Evolutionary conservation across 2,797 vertebrate species (phyloP).

Genomic region (Todus mexicanus): DNA sequence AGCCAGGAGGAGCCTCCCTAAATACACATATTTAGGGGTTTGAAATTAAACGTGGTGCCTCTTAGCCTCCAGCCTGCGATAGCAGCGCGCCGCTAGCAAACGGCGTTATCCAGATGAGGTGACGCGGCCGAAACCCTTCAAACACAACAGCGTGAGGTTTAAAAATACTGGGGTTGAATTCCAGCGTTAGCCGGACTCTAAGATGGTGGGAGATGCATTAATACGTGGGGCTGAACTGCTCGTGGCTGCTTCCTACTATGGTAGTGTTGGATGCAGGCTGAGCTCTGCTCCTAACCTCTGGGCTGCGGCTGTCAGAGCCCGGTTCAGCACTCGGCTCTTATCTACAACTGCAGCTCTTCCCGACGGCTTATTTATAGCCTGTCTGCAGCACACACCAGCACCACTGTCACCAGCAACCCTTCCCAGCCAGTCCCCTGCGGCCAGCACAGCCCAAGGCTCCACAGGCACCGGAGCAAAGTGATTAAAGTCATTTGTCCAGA

Average conservation of each 20-base stretch:
- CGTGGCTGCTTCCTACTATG: slow-evolving; percentile 5
- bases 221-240: not conserved
- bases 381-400: accelerated
- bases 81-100: not conserved
- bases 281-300: not conserved
- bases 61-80: not conserved
- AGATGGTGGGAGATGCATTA: not conserved
- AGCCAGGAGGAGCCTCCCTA: not conserved
- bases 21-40: not conserved
- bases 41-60: not conserved
- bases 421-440: accelerated
- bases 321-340: not conserved
- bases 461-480: not conserved
- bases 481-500: not conserved
- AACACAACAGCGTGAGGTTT: not conserved
- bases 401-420: not conserved
- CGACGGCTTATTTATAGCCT: not conserved
- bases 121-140: not conserved
- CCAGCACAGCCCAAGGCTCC: not conserved
- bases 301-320: not conserved
- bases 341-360: not conserved
- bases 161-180: not conserved
- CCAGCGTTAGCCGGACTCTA: accelerated
- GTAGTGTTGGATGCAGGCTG: not conserved
- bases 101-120: not conserved